These are phyloP conservation scores for Pipistrellus pygmaeus DNA, from an alignment of 2,797 vertebrate genomes.

Conservation along the genomic window DNA sequence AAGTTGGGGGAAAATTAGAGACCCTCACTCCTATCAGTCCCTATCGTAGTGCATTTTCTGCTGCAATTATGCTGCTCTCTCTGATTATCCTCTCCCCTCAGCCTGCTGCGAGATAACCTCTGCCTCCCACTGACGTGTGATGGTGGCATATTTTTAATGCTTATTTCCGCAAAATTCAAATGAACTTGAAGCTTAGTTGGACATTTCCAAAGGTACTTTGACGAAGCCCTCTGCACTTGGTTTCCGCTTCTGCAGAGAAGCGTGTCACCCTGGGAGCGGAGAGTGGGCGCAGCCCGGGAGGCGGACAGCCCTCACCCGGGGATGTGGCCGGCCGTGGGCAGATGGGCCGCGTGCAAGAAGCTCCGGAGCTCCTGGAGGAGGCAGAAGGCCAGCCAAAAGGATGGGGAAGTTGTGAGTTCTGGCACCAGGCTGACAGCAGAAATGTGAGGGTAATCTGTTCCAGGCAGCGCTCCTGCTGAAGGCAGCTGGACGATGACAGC, in stretches of 20 bases:
- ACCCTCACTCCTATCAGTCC: not conserved
- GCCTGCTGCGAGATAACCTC: not conserved
- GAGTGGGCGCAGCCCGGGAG: not conserved
- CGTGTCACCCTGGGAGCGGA: not conserved
- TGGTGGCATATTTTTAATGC: constrained; percentile 35
- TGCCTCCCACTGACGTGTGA: not conserved
- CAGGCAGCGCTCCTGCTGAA: constrained; percentile 63
- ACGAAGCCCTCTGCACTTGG: not conserved
- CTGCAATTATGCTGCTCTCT: not conserved
- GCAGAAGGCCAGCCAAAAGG: not conserved
- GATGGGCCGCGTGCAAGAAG: not conserved
- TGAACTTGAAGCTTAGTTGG: not conserved
- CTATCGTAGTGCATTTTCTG: not conserved
- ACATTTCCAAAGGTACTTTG: not conserved
- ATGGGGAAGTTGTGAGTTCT: not conserved
- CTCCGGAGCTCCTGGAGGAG: not conserved
- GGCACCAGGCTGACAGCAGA: constrained; percentile 56
- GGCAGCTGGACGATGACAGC: constrained; percentile 80
- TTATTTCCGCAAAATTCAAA: constrained; percentile 67
- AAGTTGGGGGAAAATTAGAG: not conserved
- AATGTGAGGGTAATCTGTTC: constrained; percentile 65
- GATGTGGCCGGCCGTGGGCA: not conserved
- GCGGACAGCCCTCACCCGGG: not conserved
- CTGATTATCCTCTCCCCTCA: not conserved
- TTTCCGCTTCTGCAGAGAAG: not conserved